phyloP scores from a whole-genome alignment of 2,888 invertebrate genomes.

The Drosophila neotestacea region DNA sequence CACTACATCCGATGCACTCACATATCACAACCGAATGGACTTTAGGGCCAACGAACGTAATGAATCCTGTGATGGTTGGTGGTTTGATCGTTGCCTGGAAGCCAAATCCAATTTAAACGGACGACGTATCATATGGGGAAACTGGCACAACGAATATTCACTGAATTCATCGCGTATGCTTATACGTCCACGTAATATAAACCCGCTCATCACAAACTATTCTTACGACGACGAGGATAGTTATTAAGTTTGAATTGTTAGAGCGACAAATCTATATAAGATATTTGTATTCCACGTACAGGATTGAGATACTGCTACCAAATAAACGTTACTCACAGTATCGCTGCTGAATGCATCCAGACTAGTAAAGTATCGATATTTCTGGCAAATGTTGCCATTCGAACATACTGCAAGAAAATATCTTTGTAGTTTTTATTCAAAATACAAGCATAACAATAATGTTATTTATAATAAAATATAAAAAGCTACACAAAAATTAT shows the following conservation, averaged over 20 bases:
- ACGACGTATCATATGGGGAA: slow-evolving; percentile 87
- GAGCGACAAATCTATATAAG: not conserved
- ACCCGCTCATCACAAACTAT: slow-evolving; percentile 26
- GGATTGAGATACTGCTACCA: slow-evolving; percentile 48
- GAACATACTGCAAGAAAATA: not conserved
- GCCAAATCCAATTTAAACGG: slow-evolving; percentile 56
- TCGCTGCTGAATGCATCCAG: slow-evolving; percentile 46
- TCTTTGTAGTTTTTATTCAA: not conserved
- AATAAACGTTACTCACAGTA: slow-evolving; percentile 53
- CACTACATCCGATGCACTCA: slow-evolving; percentile 87
- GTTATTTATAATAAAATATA: not conserved
- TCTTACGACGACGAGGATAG: slow-evolving; percentile 29
- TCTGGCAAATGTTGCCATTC: not conserved
- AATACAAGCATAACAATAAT: not conserved
- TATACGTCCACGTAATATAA: slow-evolving; percentile 71
- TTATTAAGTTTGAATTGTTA: slow-evolving; percentile 19
- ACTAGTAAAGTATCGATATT: slow-evolving; percentile 22
- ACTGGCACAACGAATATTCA: slow-evolving; percentile 86
- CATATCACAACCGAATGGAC: slow-evolving; percentile 86
- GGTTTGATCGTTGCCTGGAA: slow-evolving; percentile 86
- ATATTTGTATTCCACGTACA: slow-evolving; percentile 28
- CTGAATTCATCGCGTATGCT: slow-evolving; percentile 86
- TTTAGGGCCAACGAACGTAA: slow-evolving; percentile 85
- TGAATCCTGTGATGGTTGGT: slow-evolving; percentile 87
- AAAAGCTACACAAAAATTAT: not conserved